Conservation (phyloP, 1,140 invertebrate genomes). For the Lepidurus packardi region DNA sequence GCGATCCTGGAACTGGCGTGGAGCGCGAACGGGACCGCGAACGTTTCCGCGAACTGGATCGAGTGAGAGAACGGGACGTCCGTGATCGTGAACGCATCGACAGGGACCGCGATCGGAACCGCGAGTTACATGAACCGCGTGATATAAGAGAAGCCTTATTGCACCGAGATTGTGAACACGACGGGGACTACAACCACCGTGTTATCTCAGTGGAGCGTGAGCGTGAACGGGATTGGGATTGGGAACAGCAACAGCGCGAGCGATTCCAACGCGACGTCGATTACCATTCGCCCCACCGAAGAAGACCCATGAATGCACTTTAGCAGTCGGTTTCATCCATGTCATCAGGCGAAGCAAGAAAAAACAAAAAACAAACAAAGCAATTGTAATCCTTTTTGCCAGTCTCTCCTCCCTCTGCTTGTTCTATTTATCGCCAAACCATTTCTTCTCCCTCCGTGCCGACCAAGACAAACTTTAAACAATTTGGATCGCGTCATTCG, state of each 20-base stretch:
- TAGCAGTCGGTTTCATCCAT: neutral
- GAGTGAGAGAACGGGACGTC: neutral
- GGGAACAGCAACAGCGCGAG: slow-evolving; percentile 29
- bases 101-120: neutral
- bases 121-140: slow-evolving; percentile 35
- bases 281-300: slow-evolving; percentile 48
- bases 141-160: slow-evolving; percentile 30
- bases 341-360: neutral
- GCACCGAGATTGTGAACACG: slow-evolving; percentile 5
- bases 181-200: neutral
- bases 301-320: slow-evolving; percentile 14
- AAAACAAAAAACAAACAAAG: neutral
- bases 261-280: slow-evolving; percentile 43
- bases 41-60: neutral
- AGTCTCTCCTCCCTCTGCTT: no score
- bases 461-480: no score
- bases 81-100: slow-evolving; percentile 2
- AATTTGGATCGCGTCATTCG: no score
- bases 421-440: no score
- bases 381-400: neutral
- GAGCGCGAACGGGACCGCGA: neutral
- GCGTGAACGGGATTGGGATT: slow-evolving; percentile 34
- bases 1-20: neutral
- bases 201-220: neutral
- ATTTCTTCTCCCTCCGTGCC: no score